Evolutionary conservation across 2,113 vertebrate genomes (phyloP).

Genomic region (Hyperoodon ampullatus): DNA sequence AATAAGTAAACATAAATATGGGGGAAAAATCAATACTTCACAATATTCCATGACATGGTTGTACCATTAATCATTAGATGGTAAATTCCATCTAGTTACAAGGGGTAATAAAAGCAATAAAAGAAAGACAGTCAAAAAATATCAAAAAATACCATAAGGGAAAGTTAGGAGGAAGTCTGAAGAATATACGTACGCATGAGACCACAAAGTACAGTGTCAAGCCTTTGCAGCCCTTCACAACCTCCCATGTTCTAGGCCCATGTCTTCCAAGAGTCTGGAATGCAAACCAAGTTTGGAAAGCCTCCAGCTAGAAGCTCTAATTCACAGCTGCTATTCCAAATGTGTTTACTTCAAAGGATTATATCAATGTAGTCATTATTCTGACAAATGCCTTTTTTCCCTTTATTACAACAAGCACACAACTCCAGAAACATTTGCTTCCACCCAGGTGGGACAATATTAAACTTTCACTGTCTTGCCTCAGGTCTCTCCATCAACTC

Average conservation of each 20-base stretch:
- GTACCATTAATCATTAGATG: background rate
- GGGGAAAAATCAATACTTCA: background rate
- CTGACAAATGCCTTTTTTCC: background rate
- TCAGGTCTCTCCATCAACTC: background rate
- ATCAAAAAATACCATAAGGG: background rate
- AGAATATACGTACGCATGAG: background rate
- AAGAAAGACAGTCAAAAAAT: background rate
- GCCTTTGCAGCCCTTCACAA: background rate
- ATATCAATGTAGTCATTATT: background rate
- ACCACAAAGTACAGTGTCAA: background rate
- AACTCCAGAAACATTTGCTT: background rate
- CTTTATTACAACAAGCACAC: background rate
- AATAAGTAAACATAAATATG: background rate
- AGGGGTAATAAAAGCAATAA: background rate
- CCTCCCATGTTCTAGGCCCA: background rate
- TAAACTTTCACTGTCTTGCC: background rate
- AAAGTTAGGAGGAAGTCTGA: constrained; percentile 36
- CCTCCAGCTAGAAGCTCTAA: constrained; percentile 6
- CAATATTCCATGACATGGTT: background rate
- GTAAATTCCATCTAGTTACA: constrained; percentile 14
- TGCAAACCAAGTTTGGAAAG: constrained; percentile 28
- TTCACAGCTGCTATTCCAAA: constrained; percentile 26
- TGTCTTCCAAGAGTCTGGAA: constrained; percentile 15
- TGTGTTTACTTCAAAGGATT: background rate
- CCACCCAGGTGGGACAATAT: background rate